A percentile compares a stretch with the other conserved stretches of the same genome.
Conservation (phyloP, 1,140 invertebrate species). For the Ditylenchus dipsaci region DNA sequence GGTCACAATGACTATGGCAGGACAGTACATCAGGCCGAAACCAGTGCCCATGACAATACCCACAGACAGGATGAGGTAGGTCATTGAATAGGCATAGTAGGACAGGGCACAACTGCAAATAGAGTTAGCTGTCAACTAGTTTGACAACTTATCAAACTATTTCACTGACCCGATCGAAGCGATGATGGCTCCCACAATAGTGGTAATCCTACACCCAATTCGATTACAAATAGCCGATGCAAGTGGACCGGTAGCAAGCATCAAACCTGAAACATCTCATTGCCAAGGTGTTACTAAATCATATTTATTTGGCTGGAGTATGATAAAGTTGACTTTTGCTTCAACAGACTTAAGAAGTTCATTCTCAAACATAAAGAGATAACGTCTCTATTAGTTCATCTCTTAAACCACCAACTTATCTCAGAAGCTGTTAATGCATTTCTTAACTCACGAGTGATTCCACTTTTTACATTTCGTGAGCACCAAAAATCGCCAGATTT, state of each 20-base stretch:
- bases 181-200: slow-evolving; percentile 77
- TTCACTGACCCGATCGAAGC: slow-evolving; percentile 65
- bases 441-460: no score
- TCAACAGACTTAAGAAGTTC: slow-evolving; percentile 65
- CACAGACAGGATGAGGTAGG: slow-evolving; percentile 82
- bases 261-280: no score
- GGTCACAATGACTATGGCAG: slow-evolving; percentile 73
- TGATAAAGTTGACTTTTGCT: not conserved
- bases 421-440: no score
- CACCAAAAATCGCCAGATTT: no score
- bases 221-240: slow-evolving; percentile 85
- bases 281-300: no score
- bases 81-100: slow-evolving; percentile 57
- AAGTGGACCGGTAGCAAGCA: slow-evolving; percentile 74
- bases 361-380: slow-evolving; percentile 75
- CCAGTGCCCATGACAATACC: slow-evolving; percentile 74
- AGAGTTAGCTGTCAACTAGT: not conserved
- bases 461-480: no score
- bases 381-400: no score
- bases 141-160: not conserved
- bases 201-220: slow-evolving; percentile 81
- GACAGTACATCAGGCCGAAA: slow-evolving; percentile 82
- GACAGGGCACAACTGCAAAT: slow-evolving; percentile 61
- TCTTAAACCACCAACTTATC: no score
- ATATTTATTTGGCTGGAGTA: not conserved